These are phyloP conservation scores for Aricia agestis DNA, from an alignment of 1,140 invertebrate genomes.

Conservation along the genomic window DNA sequence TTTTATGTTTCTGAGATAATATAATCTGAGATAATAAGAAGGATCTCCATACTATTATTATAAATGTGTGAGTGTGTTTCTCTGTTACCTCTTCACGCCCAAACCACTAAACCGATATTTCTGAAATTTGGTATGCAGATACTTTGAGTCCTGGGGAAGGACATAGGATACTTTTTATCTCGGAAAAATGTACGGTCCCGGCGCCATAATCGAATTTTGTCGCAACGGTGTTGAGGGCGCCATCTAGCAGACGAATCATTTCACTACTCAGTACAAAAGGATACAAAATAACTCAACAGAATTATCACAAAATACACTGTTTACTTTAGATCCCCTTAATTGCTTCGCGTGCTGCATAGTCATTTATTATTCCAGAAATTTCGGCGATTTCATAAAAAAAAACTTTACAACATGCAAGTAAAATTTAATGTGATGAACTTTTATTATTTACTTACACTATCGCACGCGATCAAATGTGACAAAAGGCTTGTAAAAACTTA, in stretches of 20 bases:
- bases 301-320: not conserved
- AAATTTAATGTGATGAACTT: conserved; percentile 12
- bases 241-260: no score
- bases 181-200: no score
- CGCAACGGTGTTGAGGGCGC: no score
- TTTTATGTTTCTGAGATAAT: no score
- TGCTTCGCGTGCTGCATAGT: not conserved
- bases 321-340: not conserved
- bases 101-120: no score
- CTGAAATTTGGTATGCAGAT: no score
- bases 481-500: not conserved
- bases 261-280: not conserved
- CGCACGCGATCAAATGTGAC: conserved; percentile 13
- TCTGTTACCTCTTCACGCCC: no score
- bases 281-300: not conserved
- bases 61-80: no score
- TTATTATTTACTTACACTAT: conserved; percentile 4
- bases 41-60: not conserved
- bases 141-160: no score
- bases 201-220: no score
- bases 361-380: conserved; percentile 9
- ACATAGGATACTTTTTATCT: no score
- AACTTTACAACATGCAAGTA: conserved; percentile 6
- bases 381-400: conserved; percentile 8
- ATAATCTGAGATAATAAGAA: no score